Evolutionary conservation across 2,888 invertebrate genomes (phyloP), one percentile per base, ranked within the genome.

Genomic region (Philhelius pedissequus): DNA sequence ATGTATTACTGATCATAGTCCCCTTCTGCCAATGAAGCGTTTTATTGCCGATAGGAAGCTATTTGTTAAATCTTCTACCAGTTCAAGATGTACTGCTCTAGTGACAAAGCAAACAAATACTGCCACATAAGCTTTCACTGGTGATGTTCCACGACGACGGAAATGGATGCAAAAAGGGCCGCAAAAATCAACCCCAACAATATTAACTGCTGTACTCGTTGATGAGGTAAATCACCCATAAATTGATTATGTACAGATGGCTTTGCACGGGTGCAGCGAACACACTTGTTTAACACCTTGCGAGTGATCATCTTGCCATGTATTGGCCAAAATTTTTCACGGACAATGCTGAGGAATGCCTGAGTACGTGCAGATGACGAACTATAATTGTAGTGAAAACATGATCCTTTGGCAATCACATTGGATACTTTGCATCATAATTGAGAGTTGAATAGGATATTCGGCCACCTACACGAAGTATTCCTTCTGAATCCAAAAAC

Each of bases 81-180:
- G 56, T 27, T 86, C 77, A 7, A 86, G 32, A 52, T 86, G 77
- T 3, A 69, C 48, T 13, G 77, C 77, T 54, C 76, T 77, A 32
- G 77, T 86, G 13, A 62, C 69, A n/a, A 82, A 68, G 38, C 70
- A 86, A 18, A 76, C 56, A 50, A 86, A 82, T 5, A 86, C 68
- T 27, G 75, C 66, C 13, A 80, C 60, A 32, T 68, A 74, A 27
- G 66, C 43, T 60, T 74, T 78, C n/a, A 45, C 45, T 13, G 45
- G 58, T 13, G 68, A 38, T 18, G 79, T 50, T 0, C 68, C 66
- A 2, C 79, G 50, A 11, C 64, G 45, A 22, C 77, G 64, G 66
- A 71, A 71, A 30, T 50, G 54, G 20, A 77, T 64, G n/a, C 27
- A 54, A 45, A 86, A 73, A 9, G 69, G 77, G 9, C 81, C 81